A percentile compares a stretch with the other conserved stretches of the same genome.
Conservation (phyloP, 1,140 invertebrate species). For the Drosophila grimshawi region DNA sequence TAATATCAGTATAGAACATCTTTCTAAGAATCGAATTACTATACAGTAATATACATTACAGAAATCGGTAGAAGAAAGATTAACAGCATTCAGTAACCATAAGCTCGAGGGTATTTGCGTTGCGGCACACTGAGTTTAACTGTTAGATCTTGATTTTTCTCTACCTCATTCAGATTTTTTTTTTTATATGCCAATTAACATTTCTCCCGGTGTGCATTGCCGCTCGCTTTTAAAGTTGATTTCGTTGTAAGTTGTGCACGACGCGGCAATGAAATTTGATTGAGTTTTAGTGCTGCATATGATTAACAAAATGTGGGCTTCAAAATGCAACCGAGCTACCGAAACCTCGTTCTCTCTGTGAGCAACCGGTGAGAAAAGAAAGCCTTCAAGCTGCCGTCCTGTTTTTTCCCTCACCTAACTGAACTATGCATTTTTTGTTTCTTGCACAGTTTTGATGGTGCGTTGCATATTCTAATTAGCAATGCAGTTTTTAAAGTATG, state of each 20-base stretch:
- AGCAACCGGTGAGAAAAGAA: conserved; percentile 37
- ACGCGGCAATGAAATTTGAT: conserved; percentile 67
- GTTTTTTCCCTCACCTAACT: conserved; percentile 38
- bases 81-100: no score
- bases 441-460: conserved; percentile 14
- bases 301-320: conserved; percentile 55
- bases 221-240: conserved; percentile 50
- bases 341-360: conserved; percentile 21
- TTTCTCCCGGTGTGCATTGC: conserved; percentile 22
- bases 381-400: conserved; percentile 40
- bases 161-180: not conserved
- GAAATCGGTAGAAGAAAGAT: no score
- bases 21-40: no score
- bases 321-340: conserved; percentile 2
- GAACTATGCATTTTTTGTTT: conserved; percentile 19
- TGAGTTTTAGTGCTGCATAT: conserved; percentile 75
- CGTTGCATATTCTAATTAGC: conserved; percentile 70
- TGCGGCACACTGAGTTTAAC: not conserved
- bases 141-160: not conserved
- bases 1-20: no score
- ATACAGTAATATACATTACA: no score
- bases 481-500: conserved; percentile 26
- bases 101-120: no score
- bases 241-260: conserved; percentile 38
- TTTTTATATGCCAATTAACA: conserved; percentile 33